Conservation (phyloP, 1,140 invertebrate genomes). For the Pomacea maculata region DNA sequence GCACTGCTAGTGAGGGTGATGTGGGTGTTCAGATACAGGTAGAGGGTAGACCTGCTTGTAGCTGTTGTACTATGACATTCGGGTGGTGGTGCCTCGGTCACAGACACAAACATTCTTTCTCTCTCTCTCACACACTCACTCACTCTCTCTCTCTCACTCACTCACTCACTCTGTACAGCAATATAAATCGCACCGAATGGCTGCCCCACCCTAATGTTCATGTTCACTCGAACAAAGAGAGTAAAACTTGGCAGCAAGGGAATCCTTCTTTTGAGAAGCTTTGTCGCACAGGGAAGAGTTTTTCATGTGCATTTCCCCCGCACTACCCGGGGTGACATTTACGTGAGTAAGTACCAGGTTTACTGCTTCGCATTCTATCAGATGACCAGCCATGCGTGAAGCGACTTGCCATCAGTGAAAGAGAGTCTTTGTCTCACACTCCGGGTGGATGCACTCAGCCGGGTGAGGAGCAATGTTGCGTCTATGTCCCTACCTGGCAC, state of each 20-base stretch:
- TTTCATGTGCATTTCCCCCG: neutral
- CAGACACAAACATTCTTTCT: neutral
- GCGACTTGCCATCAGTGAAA: too few species aligned
- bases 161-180: neutral
- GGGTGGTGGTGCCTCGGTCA: neutral
- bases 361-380: too few species aligned
- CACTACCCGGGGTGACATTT: too few species aligned
- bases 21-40: neutral
- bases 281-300: neutral
- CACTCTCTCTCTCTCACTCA: conserved; percentile 1
- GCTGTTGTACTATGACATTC: neutral
- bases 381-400: too few species aligned
- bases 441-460: too few species aligned
- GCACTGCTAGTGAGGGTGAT: neutral
- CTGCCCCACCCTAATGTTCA: neutral
- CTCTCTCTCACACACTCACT: neutral
- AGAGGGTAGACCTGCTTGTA: too few species aligned
- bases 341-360: too few species aligned
- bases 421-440: too few species aligned
- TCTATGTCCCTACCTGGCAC: too few species aligned
- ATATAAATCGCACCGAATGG: neutral
- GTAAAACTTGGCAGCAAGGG: neutral
- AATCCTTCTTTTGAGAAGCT: neutral
- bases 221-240: neutral
- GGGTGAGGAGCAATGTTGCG: too few species aligned